Conservation (phyloP, 35 echinoderm and acorn worm genomes). For the Lytechinus pictus region DNA sequence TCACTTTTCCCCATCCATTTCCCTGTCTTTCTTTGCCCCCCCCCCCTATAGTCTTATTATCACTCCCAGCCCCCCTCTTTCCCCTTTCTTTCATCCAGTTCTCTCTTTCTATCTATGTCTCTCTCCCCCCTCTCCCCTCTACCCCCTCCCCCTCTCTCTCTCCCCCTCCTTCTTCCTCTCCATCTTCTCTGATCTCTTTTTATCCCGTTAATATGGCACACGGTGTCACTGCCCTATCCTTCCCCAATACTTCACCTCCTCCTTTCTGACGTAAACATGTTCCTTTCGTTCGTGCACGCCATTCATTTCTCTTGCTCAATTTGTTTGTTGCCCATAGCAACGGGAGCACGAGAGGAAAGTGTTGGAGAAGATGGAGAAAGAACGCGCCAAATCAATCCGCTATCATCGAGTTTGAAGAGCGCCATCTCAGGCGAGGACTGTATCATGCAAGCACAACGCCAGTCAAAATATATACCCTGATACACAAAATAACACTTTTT, state of each 20-base stretch:
- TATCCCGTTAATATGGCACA: conserved; percentile 1
- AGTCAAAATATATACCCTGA: no score
- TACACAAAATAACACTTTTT: neutral
- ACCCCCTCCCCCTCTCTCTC: neutral
- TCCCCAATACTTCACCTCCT: neutral
- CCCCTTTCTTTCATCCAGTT: neutral
- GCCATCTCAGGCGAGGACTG: neutral
- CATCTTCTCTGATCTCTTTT: neutral
- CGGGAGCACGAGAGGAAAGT: conserved; percentile 45
- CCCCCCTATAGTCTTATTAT: neutral
- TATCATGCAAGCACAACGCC: neutral
- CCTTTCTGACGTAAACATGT: conserved; percentile 38
- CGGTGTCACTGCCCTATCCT: neutral
- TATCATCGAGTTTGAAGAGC: conserved; percentile 52
- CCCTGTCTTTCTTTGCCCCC: neutral
- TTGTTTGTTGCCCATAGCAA: conserved; percentile 48
- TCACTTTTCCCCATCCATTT: neutral
- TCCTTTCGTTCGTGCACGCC: conserved; percentile 5
- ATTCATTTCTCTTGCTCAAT: conserved; percentile 20
- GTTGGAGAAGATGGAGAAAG: conserved; percentile 51
- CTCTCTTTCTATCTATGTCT: neutral
- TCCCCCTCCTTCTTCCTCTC: neutral
- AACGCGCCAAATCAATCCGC: conserved; percentile 44
- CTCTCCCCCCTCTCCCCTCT: neutral
- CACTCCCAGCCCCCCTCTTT: neutral